phyloP scores from a whole-genome alignment of 2,113 vertebrate species.

The Cricetomys ansorgei region DNA sequence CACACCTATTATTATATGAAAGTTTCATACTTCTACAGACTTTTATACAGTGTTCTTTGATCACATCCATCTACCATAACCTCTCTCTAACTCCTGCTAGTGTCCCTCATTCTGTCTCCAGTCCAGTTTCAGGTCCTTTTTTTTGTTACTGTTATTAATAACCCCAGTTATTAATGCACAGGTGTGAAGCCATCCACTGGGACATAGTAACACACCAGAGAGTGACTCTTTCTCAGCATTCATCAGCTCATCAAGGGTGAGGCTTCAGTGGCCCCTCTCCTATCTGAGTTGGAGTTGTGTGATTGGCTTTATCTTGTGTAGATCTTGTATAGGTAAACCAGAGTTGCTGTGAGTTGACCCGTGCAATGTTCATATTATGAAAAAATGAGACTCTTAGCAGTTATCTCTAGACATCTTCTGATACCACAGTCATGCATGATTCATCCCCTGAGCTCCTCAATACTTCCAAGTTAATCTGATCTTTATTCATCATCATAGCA shows the following conservation, averaged over 20 bases:
- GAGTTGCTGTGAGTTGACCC: not conserved
- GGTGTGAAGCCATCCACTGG: not conserved
- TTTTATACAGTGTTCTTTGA: not conserved
- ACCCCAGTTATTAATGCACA: not conserved
- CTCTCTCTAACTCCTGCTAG: not conserved
- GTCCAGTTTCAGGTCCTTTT: not conserved
- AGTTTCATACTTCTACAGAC: not conserved
- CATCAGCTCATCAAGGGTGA: not conserved
- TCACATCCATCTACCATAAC: not conserved
- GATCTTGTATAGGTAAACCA: not conserved
- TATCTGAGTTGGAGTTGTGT: too few species aligned
- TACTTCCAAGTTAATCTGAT: not conserved
- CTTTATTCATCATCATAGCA: not conserved
- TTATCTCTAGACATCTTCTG: not conserved
- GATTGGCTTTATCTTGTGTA: too few species aligned
- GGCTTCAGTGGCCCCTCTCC: not conserved
- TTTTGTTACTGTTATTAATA: not conserved
- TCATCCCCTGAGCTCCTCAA: not conserved
- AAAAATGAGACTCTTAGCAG: not conserved
- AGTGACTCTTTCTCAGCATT: not conserved
- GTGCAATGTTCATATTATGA: not conserved
- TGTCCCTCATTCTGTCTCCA: not conserved
- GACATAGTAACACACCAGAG: not conserved
- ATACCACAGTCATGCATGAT: not conserved
- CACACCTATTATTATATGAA: not conserved